These are phyloP conservation scores for Steinernema scapterisci DNA, from an alignment of 2,888 invertebrate species.

Conservation along the genomic window DNA sequence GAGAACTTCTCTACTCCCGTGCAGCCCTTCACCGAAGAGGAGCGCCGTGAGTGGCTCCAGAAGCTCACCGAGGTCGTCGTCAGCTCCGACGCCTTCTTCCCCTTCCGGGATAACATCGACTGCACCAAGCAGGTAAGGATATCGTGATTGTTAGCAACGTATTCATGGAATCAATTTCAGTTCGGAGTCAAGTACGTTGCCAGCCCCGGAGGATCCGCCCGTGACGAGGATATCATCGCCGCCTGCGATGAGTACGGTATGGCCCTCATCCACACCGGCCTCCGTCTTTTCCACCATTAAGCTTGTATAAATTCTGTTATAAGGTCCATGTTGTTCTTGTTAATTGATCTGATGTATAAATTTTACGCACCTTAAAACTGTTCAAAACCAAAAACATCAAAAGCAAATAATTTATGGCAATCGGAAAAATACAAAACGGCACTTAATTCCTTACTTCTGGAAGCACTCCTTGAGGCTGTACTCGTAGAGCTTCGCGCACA, in stretches of 20 bases:
- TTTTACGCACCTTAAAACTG: too few species aligned
- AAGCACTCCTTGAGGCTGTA: slow-evolving; percentile 34
- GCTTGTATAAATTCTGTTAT: slow-evolving; percentile 7
- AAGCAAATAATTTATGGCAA: too few species aligned
- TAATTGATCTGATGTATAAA: slow-evolving; percentile 18
- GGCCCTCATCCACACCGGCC: slow-evolving; percentile 82
- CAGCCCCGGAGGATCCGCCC: slow-evolving; percentile 90
- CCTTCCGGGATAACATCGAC: slow-evolving; percentile 95
- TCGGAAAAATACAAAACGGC: too few species aligned
- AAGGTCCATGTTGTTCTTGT: neutral
- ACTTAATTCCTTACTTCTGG: neutral
- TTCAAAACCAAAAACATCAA: too few species aligned
- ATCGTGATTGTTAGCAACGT: neutral
- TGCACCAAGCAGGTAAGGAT: slow-evolving; percentile 58
- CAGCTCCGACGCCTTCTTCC: slow-evolving; percentile 97
- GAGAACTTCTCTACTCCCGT: slow-evolving; percentile 63
- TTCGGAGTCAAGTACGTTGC: slow-evolving; percentile 91
- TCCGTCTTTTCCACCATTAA: slow-evolving; percentile 51
- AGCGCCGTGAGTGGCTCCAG: slow-evolving; percentile 70
- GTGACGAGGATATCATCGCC: slow-evolving; percentile 83
- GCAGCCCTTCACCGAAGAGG: slow-evolving; percentile 65
- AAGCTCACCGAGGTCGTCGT: slow-evolving; percentile 77
- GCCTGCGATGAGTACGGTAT: slow-evolving; percentile 92
- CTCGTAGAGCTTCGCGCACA: slow-evolving; percentile 37
- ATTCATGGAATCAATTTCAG: slow-evolving; percentile 72